Conservation (phyloP, 2,797 vertebrate species). For the Poeciliopsis gracilis region DNA sequence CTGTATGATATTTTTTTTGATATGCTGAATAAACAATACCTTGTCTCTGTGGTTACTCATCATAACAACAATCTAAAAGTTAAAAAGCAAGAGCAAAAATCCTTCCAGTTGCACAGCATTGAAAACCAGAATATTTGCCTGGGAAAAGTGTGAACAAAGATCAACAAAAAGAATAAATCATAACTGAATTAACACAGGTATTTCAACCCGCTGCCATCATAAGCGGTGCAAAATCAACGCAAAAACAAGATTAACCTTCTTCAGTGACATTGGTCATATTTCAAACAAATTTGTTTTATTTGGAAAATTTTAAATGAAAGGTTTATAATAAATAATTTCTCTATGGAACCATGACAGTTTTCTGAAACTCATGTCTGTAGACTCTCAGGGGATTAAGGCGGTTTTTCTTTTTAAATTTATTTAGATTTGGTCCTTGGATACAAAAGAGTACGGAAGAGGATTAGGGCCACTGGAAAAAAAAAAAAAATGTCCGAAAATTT, state of each 20-base stretch:
- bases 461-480: no score
- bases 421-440: neutral
- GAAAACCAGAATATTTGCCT: no score
- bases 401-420: neutral
- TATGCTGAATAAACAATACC: neutral
- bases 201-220: no score
- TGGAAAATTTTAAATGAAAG: neutral
- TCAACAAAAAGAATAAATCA: no score
- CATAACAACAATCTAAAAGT: neutral
- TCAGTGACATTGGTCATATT: neutral
- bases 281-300: neutral
- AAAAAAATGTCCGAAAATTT: no score
- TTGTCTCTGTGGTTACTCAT: neutral
- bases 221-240: no score
- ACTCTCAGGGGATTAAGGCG: neutral
- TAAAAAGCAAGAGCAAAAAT: neutral
- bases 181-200: no score
- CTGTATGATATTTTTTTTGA: neutral
- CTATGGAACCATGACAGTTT: neutral
- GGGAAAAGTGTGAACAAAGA: no score
- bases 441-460: no score
- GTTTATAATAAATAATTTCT: neutral
- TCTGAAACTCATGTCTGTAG: neutral
- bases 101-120: no score
- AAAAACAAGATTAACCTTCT: no score